Evolutionary conservation across 1,140 invertebrate species (phyloP).

Genomic region (Belonocnema kinseyi): DNA sequence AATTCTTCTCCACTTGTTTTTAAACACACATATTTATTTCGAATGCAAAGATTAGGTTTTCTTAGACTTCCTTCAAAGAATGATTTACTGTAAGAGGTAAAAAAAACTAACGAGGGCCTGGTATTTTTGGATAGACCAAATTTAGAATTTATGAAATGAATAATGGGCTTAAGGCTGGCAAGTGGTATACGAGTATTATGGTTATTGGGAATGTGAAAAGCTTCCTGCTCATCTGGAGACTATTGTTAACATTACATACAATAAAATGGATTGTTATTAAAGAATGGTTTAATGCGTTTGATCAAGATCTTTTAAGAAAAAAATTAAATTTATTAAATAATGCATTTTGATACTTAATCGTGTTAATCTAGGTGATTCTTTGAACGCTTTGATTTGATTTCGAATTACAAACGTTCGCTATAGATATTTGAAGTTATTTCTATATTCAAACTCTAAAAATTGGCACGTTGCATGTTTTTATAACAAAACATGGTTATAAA

Average conservation of each 20-base stretch:
- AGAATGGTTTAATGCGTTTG: background rate
- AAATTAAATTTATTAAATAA: no score
- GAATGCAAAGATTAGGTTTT: background rate
- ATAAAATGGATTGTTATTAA: background rate
- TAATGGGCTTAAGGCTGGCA: background rate
- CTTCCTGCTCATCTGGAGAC: background rate
- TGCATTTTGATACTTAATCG: no score
- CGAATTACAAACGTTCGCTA: no score
- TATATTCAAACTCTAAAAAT: no score
- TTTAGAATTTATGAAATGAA: conserved; percentile 23
- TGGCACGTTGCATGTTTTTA: no score
- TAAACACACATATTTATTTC: no score
- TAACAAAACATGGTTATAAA: no score
- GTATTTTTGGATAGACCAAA: background rate
- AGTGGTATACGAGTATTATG: background rate
- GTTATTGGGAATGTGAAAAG: background rate
- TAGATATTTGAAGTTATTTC: no score
- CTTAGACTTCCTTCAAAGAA: background rate
- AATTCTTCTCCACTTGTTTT: background rate
- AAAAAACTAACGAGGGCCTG: background rate
- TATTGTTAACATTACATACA: background rate
- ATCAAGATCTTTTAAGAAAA: no score
- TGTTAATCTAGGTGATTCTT: no score
- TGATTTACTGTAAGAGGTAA: background rate
- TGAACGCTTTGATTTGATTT: no score